phyloP scores from a whole-genome alignment of 2,888 invertebrate genomes.

The Thereva unica region DNA sequence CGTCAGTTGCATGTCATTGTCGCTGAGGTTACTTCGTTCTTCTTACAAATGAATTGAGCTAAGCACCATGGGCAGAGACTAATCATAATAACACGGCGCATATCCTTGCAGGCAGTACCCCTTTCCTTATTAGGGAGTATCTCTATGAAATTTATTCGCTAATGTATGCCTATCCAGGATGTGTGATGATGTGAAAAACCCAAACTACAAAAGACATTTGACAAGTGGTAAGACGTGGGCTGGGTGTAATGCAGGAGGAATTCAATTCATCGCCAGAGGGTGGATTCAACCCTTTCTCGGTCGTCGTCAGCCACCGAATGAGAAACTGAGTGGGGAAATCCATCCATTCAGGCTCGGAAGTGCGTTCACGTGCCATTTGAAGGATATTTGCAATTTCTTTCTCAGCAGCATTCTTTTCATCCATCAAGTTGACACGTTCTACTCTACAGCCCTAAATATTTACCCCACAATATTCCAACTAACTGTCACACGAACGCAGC shows the following conservation, averaged over 20 bases:
- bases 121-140: constrained; percentile 23
- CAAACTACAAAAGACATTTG: constrained; percentile 25
- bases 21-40: constrained; percentile 1
- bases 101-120: constrained; percentile 11
- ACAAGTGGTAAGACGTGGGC: constrained; percentile 17
- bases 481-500: not conserved
- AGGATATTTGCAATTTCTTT: constrained; percentile 40
- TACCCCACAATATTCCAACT: constrained; percentile 19
- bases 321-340: not conserved
- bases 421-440: constrained; percentile 35
- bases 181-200: constrained; percentile 32
- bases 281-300: constrained; percentile 9
- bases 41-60: constrained; percentile 10
- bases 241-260: not conserved
- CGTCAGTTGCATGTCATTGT: constrained; percentile 25
- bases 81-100: constrained; percentile 20
- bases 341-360: constrained; percentile 32
- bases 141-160: constrained; percentile 2
- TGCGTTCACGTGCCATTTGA: constrained; percentile 42
- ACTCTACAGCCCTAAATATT: constrained; percentile 36
- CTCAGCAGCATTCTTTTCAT: constrained; percentile 13
- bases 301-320: not conserved
- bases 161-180: constrained; percentile 8
- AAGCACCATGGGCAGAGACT: constrained; percentile 11
- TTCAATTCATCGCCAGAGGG: not conserved